Percentiles rank a stretch among this genome's conserved stretches.
Conservation (phyloP, 2,888 invertebrate species). For the Melieria crassipennis region DNA sequence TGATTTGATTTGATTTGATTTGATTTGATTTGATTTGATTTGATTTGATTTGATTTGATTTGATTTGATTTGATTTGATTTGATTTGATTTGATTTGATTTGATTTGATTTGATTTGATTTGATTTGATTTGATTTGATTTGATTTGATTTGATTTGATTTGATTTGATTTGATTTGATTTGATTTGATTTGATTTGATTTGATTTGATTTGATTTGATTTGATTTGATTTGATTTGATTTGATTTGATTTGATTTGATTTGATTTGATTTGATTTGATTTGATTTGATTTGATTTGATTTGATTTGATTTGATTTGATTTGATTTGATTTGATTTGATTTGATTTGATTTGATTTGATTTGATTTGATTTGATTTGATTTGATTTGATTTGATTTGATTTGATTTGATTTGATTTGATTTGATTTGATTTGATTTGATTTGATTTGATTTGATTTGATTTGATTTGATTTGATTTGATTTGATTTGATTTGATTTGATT, state of each 20-base stretch:
- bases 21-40: too few relatives aligned
- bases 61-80: conserved; percentile 9
- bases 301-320: neutral
- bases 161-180: conserved; percentile 16
- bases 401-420: conserved; percentile 11
- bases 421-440: neutral
- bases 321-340: conserved; percentile 28
- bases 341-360: too few relatives aligned
- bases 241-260: too few relatives aligned
- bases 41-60: conserved; percentile 16
- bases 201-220: conserved; percentile 13
- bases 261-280: too few relatives aligned
- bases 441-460: conserved; percentile 30
- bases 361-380: too few relatives aligned
- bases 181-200: conserved; percentile 1
- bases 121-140: too few relatives aligned
- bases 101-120: conserved; percentile 27
- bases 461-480: too few relatives aligned
- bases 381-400: too few relatives aligned
- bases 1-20: too few relatives aligned
- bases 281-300: conserved; percentile 16
- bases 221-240: conserved; percentile 29
- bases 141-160: too few relatives aligned
- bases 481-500: too few relatives aligned
- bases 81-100: conserved; percentile 1